Evolutionary conservation across 2,113 vertebrate species (phyloP).

Genomic region (Calidris pygmaea): DNA sequence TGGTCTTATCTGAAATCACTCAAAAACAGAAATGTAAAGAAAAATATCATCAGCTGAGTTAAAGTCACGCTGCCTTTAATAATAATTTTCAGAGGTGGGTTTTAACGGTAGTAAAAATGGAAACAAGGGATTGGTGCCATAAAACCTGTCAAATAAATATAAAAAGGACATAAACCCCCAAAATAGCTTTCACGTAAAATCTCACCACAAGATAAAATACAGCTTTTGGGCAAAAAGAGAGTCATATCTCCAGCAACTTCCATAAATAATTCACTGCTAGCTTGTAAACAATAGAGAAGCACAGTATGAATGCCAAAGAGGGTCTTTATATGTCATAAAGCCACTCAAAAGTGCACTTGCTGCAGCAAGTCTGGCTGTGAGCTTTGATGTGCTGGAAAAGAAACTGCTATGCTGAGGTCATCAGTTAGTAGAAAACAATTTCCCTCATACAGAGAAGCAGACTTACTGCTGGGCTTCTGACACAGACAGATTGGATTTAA

Average conservation of each 20-base stretch:
- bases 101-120: constrained; percentile 60
- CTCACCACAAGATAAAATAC: constrained; percentile 63
- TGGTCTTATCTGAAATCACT: background rate
- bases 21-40: constrained; percentile 33
- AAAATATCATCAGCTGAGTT: constrained; percentile 22
- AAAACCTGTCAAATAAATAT: constrained; percentile 64
- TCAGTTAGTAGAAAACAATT: constrained; percentile 84
- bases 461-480: constrained; percentile 76
- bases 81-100: constrained; percentile 36
- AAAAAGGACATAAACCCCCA: constrained; percentile 36
- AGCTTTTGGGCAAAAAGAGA: constrained; percentile 58
- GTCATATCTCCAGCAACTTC: constrained; percentile 60
- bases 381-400: constrained; percentile 79
- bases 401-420: constrained; percentile 80
- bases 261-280: constrained; percentile 78
- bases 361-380: constrained; percentile 77
- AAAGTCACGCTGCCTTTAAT: constrained; percentile 41
- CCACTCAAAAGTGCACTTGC: constrained; percentile 77
- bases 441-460: constrained; percentile 78
- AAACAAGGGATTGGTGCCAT: constrained; percentile 42
- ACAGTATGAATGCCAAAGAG: constrained; percentile 77
- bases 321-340: constrained; percentile 79
- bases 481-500: constrained; percentile 72
- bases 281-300: constrained; percentile 77
- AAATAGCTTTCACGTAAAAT: constrained; percentile 66